phyloP scores from a whole-genome alignment of 2,797 vertebrate species.

The Megaceryle alcyon region DNA sequence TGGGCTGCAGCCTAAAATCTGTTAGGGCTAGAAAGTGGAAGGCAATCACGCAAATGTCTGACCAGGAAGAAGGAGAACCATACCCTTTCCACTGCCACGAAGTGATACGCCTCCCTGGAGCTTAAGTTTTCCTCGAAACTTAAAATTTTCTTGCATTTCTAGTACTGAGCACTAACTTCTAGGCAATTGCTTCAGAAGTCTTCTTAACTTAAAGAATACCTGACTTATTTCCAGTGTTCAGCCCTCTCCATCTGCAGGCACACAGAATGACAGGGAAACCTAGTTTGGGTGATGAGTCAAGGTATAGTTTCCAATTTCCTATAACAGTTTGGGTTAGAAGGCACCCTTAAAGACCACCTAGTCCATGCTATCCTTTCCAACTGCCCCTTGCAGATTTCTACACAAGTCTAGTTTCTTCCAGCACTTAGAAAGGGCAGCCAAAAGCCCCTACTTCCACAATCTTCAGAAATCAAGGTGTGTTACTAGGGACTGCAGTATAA shows the following conservation, averaged over 20 bases:
- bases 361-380: not conserved
- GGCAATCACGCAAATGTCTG: not conserved
- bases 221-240: not conserved
- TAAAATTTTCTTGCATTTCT: not conserved
- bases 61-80: not conserved
- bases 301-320: not conserved
- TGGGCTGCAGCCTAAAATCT: not conserved
- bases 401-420: not conserved
- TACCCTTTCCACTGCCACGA: not conserved
- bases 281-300: not conserved
- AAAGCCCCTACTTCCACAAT: not conserved
- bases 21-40: not conserved
- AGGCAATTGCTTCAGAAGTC: not conserved
- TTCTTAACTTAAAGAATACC: not conserved
- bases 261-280: not conserved
- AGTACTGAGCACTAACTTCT: not conserved
- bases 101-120: not conserved
- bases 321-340: not conserved
- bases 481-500: not conserved
- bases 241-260: not conserved
- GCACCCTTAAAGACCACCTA: not conserved
- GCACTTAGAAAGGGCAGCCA: not conserved
- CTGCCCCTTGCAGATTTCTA: not conserved
- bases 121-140: not conserved
- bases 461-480: not conserved